Base-by-base conservation (phyloP, 2,797 vertebrate species). In the Hemibagrus guttatus region DNA sequence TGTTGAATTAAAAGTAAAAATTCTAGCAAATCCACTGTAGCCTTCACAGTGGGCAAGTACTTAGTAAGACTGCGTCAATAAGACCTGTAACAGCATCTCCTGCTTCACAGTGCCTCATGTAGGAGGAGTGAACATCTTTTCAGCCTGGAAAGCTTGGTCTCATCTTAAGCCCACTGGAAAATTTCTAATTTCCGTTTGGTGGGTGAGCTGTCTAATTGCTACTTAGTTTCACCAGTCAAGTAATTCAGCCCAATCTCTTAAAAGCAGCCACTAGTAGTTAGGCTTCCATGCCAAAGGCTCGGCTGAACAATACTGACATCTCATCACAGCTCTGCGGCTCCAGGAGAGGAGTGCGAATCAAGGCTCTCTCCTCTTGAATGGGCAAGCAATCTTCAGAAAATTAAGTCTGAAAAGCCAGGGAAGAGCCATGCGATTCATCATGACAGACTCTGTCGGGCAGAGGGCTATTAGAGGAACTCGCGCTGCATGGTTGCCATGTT, bases 371-470 rank as follows among this genome's bases (percentile, higher is more conserved):
- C 95, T 96, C 96, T 96, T 90, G 91, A 96, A 93, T 94, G 96
- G 95, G 93, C 94, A 95, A 93, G 95, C 95, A 96, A 95, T 95
- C 95, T 96, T 93, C 88, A 93, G 95, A 95, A 96, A 97, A 97
- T 96, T 95, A 96, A 94, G 94, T 93, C 94, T 95, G 95, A 95
- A 95, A 95, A 95, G 92, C 93, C 91, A 90, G 92, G 85, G 94
- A 94, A 94, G 94, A 94, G 94, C 93, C 89, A 92, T 89, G 93
- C 93, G 93, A 94, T 94, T 94, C 92, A 92, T 93, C 93, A 94
- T 93, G 92, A 92, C 93, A 92, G 93, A 94, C 90, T 93, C 94
- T 91, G 93, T 94, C 93, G 94, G 93, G 92, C 93, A 93, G 90
- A 92, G 93, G 92, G 92, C 94, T 94, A 94, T 94, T 94, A 93